Evolutionary conservation across 1,140 invertebrate genomes (phyloP), one percentile per base, ranked within the genome.

Genomic region (Drosophila novamexicana): DNA sequence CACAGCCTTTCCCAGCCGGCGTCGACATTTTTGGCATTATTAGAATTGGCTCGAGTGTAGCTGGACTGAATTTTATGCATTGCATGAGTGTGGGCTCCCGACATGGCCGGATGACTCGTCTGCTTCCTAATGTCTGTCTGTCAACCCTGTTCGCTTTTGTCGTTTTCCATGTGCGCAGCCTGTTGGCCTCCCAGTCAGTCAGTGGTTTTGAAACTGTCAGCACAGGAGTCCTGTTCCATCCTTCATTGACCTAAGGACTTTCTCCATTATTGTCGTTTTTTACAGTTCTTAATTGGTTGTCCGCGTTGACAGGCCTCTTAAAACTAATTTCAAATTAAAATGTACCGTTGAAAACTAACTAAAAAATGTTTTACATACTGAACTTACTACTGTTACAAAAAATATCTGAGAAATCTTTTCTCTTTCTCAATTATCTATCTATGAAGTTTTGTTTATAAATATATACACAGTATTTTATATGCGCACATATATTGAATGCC

Each of bases 1-100:
- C 9, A 39, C 34, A 50, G 36, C 44, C 37, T 64, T 64, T 65
- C 40, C 63, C 63, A 58, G 54, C 47, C 39, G 70, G 32, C 63
- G 76, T 75, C 73, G 69, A 77, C 62, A 81, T 81, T 85, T 85
- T 78, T 34, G 75, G 52, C 71, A 65, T 72, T 85, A 81, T 86
- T 85, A 66, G 74, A 85, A 67, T 86, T 81, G 67, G 53, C 49
- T 29, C 36, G 49, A 57, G 65, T 54, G 57, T 22, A 44, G 47
- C 36, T 50, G 61, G 39, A 58, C 22, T 49, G 77, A 65, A 73
- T 68, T 79, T 71, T 53, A 64, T 79, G 80, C 67, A 59, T 71
- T 64, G 69, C 59, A 40, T 12, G 39, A 62, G 22, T 49, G 65
- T 59, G 40, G 45, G 39, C 39, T 18, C 53, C 22, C 22, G 22